phyloP scores from a whole-genome alignment of 2,888 invertebrate genomes.

The Acanthopleura granulata region DNA sequence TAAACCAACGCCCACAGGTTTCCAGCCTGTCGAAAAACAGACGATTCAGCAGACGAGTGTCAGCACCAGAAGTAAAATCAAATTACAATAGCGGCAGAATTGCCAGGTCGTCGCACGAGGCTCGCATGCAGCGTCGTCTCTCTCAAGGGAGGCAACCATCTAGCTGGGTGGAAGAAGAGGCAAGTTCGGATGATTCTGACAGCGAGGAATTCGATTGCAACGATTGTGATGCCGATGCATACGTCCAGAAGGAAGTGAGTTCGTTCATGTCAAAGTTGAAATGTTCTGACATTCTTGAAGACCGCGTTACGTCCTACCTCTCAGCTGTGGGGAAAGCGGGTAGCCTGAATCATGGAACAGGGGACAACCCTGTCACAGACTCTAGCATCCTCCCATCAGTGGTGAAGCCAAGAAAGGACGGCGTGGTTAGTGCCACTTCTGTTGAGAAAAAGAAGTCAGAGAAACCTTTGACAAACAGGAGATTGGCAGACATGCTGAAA shows the following conservation, averaged over 20 bases:
- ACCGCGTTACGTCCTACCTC: neutral
- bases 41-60: neutral
- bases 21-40: neutral
- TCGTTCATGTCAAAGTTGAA: neutral
- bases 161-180: neutral
- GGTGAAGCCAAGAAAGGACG: neutral
- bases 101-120: constrained; percentile 7
- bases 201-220: neutral
- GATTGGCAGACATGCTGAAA: neutral
- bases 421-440: neutral
- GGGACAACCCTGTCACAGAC: neutral
- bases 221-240: neutral
- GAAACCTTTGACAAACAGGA: neutral
- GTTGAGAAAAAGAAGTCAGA: neutral
- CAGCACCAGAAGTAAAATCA: neutral
- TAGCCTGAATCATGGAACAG: neutral
- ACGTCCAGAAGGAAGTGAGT: neutral
- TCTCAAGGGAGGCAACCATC: neutral
- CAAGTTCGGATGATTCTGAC: neutral
- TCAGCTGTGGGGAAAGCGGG: neutral
- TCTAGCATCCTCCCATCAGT: neutral
- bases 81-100: neutral
- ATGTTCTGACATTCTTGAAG: neutral
- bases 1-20: neutral
- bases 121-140: neutral